phyloP scores from a whole-genome alignment of 2,113 vertebrate genomes.

The Cinclus cinclus region DNA sequence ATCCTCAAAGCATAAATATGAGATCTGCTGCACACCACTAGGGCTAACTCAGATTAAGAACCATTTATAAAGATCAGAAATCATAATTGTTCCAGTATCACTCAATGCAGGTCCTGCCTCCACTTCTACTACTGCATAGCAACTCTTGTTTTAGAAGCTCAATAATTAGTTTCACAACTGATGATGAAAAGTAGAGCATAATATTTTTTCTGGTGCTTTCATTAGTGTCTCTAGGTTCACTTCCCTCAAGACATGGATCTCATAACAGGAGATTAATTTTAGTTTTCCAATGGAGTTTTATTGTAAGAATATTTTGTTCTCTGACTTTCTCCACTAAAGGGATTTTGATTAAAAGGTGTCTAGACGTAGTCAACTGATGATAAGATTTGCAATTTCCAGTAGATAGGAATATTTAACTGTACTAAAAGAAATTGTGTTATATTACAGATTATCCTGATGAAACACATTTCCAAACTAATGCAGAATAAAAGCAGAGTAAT shows the following conservation, averaged over 20 bases:
- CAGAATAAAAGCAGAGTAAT: background rate
- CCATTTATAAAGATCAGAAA: background rate
- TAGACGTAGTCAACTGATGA: background rate
- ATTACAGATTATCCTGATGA: background rate
- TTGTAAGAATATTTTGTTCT: background rate
- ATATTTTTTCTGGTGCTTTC: conserved; percentile 1
- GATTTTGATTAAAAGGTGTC: conserved; percentile 2
- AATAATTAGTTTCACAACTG: background rate
- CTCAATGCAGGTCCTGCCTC: background rate
- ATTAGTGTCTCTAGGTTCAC: background rate
- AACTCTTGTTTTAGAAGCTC: background rate
- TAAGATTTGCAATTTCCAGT: background rate
- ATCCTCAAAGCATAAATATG: background rate
- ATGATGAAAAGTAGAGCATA: conserved; percentile 10
- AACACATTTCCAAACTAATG: background rate
- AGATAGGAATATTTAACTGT: background rate
- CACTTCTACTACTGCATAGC: background rate
- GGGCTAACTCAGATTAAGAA: background rate
- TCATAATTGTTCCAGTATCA: background rate
- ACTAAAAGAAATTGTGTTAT: background rate
- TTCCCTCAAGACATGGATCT: background rate
- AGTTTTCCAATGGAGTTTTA: background rate
- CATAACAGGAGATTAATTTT: conserved; percentile 6
- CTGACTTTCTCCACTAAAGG: background rate
- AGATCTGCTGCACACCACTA: background rate